Conservation (phyloP, 1,140 invertebrate genomes). For the Brachionus angularis region DNA sequence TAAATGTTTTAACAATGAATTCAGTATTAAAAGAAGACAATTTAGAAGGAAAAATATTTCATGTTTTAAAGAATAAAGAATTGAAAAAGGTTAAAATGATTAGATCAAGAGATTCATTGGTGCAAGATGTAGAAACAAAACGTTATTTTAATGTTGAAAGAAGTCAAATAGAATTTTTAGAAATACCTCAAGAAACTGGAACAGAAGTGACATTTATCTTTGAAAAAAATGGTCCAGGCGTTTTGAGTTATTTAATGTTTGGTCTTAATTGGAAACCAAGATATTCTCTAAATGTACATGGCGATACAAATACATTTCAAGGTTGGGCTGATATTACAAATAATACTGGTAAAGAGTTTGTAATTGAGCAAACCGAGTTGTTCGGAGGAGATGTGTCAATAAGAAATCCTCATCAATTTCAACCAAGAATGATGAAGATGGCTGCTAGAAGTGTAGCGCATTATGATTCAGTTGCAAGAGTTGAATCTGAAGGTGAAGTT, state of each 20-base stretch:
- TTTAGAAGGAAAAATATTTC: conserved; percentile 22
- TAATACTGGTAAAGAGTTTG: conserved; percentile 10
- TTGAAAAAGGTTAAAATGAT: conserved; percentile 8
- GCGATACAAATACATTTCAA: neutral
- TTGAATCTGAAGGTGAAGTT: conserved; percentile 32
- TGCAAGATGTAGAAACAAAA: conserved; percentile 23
- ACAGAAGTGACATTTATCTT: conserved; percentile 26
- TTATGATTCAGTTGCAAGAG: neutral
- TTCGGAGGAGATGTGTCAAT: conserved; percentile 29
- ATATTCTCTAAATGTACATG: conserved; percentile 7
- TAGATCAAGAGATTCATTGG: conserved; percentile 27
- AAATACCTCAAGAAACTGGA: conserved; percentile 28
- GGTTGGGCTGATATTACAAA: conserved; percentile 41
- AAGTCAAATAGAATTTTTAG: conserved; percentile 13
- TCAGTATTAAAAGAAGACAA: conserved; percentile 1
- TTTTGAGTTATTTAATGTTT: conserved; percentile 26
- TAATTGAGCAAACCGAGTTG: conserved; percentile 23
- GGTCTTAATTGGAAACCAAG: conserved; percentile 30
- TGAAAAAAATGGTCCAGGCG: conserved; percentile 14
- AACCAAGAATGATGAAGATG: neutral
- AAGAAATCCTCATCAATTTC: neutral
- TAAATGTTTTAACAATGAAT: neutral
- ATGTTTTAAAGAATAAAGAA: neutral
- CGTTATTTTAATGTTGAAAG: neutral
- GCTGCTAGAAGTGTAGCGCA: neutral